phyloP scores from a whole-genome alignment of 2,888 invertebrate species.

The Leptinotarsa haldemani region DNA sequence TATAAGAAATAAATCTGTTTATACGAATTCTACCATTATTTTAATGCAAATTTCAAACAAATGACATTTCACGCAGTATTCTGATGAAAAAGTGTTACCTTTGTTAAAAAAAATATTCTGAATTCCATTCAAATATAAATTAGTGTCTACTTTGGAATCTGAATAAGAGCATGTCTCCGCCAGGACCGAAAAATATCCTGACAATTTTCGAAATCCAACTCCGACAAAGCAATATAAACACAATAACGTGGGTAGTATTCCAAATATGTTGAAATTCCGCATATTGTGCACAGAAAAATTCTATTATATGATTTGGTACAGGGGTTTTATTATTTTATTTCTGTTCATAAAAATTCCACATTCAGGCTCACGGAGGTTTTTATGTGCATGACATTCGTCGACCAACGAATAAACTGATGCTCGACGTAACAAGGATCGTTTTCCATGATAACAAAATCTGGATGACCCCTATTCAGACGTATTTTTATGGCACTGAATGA shows the following conservation, averaged over 20 bases:
- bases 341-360: slow-evolving; percentile 57
- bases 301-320: slow-evolving; percentile 55
- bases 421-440: slow-evolving; percentile 52
- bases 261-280: slow-evolving; percentile 49
- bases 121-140: slow-evolving; percentile 8
- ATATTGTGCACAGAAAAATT: slow-evolving; percentile 54
- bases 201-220: slow-evolving; percentile 10
- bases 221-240: slow-evolving; percentile 28
- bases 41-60: slow-evolving; percentile 6
- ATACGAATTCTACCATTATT: neutral
- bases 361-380: slow-evolving; percentile 52
- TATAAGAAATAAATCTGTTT: neutral
- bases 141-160: neutral
- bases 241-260: slow-evolving; percentile 41
- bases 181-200: slow-evolving; percentile 6
- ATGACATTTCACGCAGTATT: neutral
- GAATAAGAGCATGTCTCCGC: neutral
- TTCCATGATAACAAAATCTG: slow-evolving; percentile 29
- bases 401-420: slow-evolving; percentile 54
- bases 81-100: slow-evolving; percentile 10
- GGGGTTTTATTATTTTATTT: slow-evolving; percentile 55
- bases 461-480: neutral
- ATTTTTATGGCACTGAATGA: slow-evolving; percentile 9
- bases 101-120: neutral
- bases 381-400: slow-evolving; percentile 48